phyloP scores from a whole-genome alignment of 2,797 vertebrate species.

The Urosaurus nigricauda region DNA sequence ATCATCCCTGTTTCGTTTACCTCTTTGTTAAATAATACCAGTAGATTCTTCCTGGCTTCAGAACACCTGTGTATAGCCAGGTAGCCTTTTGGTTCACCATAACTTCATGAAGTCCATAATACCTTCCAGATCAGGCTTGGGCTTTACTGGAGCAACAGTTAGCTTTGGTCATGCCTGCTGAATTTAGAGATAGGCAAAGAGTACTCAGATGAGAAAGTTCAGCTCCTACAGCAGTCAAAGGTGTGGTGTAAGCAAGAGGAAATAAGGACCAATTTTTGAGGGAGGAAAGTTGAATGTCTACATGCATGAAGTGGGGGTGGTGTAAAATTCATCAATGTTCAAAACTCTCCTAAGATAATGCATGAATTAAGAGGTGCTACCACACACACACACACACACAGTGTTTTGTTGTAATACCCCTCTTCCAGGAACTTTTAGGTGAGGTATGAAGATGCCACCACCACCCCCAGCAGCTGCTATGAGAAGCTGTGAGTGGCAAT shows the following conservation, averaged over 20 bases:
- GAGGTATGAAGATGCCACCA: not conserved
- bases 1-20: too few species aligned
- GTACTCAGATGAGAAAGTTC: not conserved
- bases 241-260: not conserved
- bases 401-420: too few species aligned
- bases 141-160: too few species aligned
- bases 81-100: not conserved
- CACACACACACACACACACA: too few species aligned
- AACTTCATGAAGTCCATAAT: not conserved
- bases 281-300: not conserved
- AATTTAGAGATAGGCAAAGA: too few species aligned
- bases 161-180: not conserved
- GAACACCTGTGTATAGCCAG: not conserved
- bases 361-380: not conserved
- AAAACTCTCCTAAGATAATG: not conserved
- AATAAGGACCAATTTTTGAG: not conserved
- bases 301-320: too few species aligned
- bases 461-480: not conserved
- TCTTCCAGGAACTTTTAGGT: not conserved
- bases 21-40: not conserved
- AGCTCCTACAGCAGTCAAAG: too few species aligned
- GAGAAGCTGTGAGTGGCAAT: not conserved
- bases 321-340: not conserved
- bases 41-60: not conserved
- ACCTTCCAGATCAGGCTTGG: not conserved